Conservation (phyloP, 2,888 invertebrate species). For the Unio pictorum region DNA sequence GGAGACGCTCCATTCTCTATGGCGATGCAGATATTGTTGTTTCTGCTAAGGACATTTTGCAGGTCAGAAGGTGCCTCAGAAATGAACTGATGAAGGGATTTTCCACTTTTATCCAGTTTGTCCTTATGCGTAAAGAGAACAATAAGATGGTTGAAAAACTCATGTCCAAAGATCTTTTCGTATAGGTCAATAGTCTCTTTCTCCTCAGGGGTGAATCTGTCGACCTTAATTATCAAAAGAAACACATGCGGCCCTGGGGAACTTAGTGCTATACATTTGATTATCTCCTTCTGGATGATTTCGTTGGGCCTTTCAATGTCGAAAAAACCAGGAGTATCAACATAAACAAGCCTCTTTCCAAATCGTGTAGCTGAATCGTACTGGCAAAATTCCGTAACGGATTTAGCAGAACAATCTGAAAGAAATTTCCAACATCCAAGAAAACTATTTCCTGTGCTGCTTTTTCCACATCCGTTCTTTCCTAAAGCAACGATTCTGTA, state of each 20-base stretch:
- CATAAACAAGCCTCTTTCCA: conserved; percentile 11
- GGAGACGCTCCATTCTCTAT: no score
- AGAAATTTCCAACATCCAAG: conserved; percentile 11
- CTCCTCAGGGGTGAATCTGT: conserved; percentile 16
- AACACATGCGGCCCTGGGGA: conserved; percentile 17
- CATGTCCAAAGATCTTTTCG: conserved; percentile 9
- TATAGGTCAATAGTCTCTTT: conserved; percentile 14
- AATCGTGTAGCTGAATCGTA: conserved; percentile 8
- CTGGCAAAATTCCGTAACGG: conserved; percentile 6
- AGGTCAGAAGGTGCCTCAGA: no score
- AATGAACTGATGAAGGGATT: no score
- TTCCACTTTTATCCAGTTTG: not conserved
- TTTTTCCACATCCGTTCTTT: conserved; percentile 21
- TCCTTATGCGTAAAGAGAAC: conserved; percentile 16
- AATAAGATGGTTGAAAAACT: conserved; percentile 9
- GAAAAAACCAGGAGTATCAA: conserved; percentile 21
- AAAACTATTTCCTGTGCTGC: conserved; percentile 16
- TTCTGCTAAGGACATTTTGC: no score
- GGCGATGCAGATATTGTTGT: no score
- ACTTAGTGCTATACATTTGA: conserved; percentile 10
- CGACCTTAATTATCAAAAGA: conserved; percentile 10
- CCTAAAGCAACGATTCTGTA: conserved; percentile 16
- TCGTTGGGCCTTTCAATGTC: conserved; percentile 10
- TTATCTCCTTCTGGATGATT: conserved; percentile 10
- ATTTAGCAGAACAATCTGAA: conserved; percentile 2